These are phyloP conservation scores for Caranx ignobilis DNA, from an alignment of 2,113 vertebrate species.

Conservation along the genomic window DNA sequence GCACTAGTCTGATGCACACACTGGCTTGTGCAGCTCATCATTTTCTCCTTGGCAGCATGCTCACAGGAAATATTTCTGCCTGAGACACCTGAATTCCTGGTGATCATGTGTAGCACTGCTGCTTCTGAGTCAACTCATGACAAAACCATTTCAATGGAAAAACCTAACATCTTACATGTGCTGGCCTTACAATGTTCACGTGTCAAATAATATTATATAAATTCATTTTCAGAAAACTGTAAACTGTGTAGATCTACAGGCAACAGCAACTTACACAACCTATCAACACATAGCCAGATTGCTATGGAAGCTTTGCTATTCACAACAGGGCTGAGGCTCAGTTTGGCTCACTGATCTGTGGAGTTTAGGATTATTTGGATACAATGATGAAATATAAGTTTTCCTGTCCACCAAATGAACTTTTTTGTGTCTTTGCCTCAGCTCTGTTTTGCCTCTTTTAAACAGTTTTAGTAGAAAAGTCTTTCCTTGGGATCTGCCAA, in stretches of 20 bases:
- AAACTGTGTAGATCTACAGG: not conserved
- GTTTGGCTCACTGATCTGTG: not conserved
- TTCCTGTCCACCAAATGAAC: not conserved
- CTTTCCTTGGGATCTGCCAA: not conserved
- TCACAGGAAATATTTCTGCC: too few species aligned
- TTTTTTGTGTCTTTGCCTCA: not conserved
- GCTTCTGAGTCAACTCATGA: conserved; percentile 2
- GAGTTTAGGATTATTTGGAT: not conserved
- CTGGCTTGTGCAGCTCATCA: too few species aligned
- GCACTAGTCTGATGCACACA: too few species aligned
- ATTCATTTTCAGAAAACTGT: not conserved
- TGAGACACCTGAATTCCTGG: too few species aligned
- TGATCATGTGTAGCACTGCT: not conserved
- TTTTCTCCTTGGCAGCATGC: too few species aligned
- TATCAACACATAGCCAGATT: too few species aligned
- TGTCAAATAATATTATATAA: too few species aligned
- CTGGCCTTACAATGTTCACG: too few species aligned
- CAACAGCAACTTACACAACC: not conserved
- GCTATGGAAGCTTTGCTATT: not conserved
- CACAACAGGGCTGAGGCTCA: not conserved
- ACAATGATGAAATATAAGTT: too few species aligned
- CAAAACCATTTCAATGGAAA: not conserved
- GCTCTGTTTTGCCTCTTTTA: not conserved
- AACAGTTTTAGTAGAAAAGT: not conserved
- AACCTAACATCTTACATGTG: too few species aligned